A percentile compares a stretch with the other conserved stretches of the same genome.
phyloP scores from a whole-genome alignment of 2,888 invertebrate species.

The Spialia ferax region DNA sequence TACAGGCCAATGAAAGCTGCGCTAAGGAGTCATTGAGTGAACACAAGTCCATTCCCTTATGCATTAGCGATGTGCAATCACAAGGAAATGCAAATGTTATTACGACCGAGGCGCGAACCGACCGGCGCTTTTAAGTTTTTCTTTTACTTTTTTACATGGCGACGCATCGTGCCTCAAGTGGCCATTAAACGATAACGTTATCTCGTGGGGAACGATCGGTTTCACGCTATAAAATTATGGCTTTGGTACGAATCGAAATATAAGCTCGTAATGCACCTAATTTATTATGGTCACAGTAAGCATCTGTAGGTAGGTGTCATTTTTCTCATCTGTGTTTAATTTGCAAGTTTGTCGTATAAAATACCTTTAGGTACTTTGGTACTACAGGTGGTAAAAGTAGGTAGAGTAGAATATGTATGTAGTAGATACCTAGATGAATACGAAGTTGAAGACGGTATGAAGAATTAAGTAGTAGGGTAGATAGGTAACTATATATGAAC shows the following conservation, averaged over 20 bases:
- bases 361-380: too few species aligned
- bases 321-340: constrained; percentile 7
- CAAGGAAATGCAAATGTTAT: constrained; percentile 73
- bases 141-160: constrained; percentile 58
- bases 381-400: too few species aligned
- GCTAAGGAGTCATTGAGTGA: constrained; percentile 18
- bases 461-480: too few species aligned
- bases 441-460: too few species aligned
- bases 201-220: constrained; percentile 68
- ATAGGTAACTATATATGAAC: too few species aligned
- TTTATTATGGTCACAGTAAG: constrained; percentile 4
- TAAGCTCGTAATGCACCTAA: constrained; percentile 12
- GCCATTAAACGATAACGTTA: constrained; percentile 77
- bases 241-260: constrained; percentile 34
- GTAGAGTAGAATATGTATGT: too few species aligned
- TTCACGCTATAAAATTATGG: constrained; percentile 61
- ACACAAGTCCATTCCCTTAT: constrained; percentile 21
- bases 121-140: constrained; percentile 64
- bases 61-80: constrained; percentile 41
- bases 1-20: constrained; percentile 19
- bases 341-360: background rate
- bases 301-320: constrained; percentile 12
- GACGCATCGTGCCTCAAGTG: constrained; percentile 65
- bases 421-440: too few species aligned
- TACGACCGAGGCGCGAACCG: constrained; percentile 65